phyloP scores from a whole-genome alignment of 2,113 vertebrate species.

The Gobius niger region DNA sequence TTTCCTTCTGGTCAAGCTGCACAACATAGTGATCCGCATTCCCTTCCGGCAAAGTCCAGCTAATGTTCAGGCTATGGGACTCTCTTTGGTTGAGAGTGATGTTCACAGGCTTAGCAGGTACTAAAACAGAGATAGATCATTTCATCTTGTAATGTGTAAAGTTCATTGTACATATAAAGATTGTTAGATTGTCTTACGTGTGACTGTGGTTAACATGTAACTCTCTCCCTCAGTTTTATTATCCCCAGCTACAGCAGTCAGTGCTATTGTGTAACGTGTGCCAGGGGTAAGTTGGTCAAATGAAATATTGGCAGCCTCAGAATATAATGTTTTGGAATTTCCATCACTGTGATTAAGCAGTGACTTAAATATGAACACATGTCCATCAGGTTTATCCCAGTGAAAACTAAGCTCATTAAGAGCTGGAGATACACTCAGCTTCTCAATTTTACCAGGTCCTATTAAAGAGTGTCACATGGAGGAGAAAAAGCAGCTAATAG shows the following conservation, averaged over 20 bases:
- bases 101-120: slow-evolving; percentile 36
- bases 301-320: not conserved
- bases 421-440: not conserved
- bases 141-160: not conserved
- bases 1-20: not conserved
- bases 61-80: slow-evolving; percentile 29
- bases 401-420: slow-evolving; percentile 29
- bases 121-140: slow-evolving; percentile 24
- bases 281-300: slow-evolving; percentile 33
- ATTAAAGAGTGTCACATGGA: slow-evolving; percentile 1
- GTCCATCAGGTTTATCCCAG: slow-evolving; percentile 30
- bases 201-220: not conserved
- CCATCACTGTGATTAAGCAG: slow-evolving; percentile 6
- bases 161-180: not conserved
- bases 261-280: slow-evolving; percentile 21
- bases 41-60: slow-evolving; percentile 44
- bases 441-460: slow-evolving; percentile 18
- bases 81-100: not conserved
- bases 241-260: slow-evolving; percentile 25
- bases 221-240: slow-evolving; percentile 14
- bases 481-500: not conserved
- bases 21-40: slow-evolving; percentile 11
- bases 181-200: slow-evolving; percentile 15
- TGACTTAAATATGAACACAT: slow-evolving; percentile 18
- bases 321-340: rapidly evolving